A percentile compares a stretch with the other conserved stretches of the same genome.
Evolutionary conservation across 2,888 invertebrate genomes (phyloP).

Genomic region (Megalurothrips usitatus): DNA sequence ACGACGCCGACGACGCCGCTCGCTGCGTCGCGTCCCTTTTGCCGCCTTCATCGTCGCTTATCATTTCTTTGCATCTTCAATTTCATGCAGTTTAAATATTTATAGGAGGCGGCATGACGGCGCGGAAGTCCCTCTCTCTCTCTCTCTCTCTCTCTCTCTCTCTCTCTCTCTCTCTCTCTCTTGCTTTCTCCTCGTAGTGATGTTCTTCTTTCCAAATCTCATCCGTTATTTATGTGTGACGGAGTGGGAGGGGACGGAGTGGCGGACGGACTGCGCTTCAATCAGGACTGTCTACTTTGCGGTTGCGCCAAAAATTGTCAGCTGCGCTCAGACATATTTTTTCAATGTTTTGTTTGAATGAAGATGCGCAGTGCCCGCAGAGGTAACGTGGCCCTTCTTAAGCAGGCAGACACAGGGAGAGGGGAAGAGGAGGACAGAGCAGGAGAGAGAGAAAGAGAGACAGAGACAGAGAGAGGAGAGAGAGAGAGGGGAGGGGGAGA

Average conservation of each 20-base stretch:
- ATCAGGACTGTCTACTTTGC: too few species aligned
- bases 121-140: not conserved
- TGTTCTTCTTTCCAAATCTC: not conserved
- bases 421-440: too few species aligned
- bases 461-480: not conserved
- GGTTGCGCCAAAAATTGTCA: too few species aligned
- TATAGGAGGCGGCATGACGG: not conserved
- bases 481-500: not conserved
- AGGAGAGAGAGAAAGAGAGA: too few species aligned
- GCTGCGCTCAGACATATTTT: too few species aligned
- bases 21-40: not conserved
- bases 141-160: too few species aligned
- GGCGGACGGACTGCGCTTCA: not conserved
- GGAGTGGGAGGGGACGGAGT: not conserved
- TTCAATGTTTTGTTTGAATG: too few species aligned
- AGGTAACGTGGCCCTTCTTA: too few species aligned
- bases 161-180: too few species aligned
- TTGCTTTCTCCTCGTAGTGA: not conserved
- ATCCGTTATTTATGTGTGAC: slow-evolving; percentile 1
- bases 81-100: slow-evolving; percentile 14
- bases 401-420: too few species aligned
- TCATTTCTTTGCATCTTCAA: slow-evolving; percentile 20
- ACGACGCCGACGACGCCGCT: too few species aligned
- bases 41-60: not conserved
- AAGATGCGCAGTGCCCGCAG: too few species aligned